Conservation (phyloP, 2,113 vertebrate species). For the Ciconia stormi region DNA sequence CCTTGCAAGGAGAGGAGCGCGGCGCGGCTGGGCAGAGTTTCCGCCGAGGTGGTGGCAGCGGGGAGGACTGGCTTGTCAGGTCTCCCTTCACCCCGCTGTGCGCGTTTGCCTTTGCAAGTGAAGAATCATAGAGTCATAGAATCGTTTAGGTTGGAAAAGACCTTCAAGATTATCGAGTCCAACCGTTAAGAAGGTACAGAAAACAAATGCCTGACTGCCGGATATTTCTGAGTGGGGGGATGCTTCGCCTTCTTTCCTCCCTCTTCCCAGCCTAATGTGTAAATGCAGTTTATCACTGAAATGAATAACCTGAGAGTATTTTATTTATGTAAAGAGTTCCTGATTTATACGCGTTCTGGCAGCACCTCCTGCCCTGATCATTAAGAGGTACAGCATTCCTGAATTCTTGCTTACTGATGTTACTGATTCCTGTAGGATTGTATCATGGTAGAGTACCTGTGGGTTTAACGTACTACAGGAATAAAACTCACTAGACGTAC, state of each 20-base stretch:
- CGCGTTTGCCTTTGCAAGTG: conserved; percentile 7
- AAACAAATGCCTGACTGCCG: conserved; percentile 18
- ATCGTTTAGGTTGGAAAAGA: no score
- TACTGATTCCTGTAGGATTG: conserved; percentile 46
- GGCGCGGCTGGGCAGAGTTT: not conserved
- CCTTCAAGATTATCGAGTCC: no score
- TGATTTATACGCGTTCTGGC: conserved; percentile 36
- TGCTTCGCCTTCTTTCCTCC: conserved; percentile 23
- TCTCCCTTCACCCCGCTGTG: not conserved
- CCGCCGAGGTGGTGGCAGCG: not conserved
- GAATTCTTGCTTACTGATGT: conserved; percentile 49
- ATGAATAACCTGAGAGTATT: conserved; percentile 29
- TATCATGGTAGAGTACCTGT: conserved; percentile 33
- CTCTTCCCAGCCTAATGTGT: not conserved
- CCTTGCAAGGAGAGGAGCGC: not conserved
- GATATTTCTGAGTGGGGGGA: not conserved
- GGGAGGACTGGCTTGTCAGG: not conserved
- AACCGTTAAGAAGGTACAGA: conserved; percentile 10
- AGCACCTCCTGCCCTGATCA: not conserved
- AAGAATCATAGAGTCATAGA: not conserved
- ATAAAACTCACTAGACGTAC: conserved; percentile 19
- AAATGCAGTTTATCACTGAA: conserved; percentile 55
- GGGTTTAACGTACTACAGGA: conserved; percentile 34
- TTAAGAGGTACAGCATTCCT: conserved; percentile 39
- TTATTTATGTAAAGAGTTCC: conserved; percentile 72